Conservation (phyloP, 2,888 invertebrate genomes). For the Aproaerema taeniolella region DNA sequence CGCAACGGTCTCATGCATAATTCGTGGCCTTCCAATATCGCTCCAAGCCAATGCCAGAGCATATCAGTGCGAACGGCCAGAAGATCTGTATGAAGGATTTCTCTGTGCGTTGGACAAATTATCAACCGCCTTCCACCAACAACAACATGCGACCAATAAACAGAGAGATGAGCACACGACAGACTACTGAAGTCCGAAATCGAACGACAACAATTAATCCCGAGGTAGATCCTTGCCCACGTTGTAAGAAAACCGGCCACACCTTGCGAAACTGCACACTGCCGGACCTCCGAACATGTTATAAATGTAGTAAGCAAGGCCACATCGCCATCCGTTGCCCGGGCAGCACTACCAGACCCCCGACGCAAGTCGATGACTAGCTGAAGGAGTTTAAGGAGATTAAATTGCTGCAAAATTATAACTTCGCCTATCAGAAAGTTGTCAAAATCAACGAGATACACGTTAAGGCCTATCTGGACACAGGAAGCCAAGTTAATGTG, state of each 20-base stretch:
- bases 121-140: constrained; percentile 11
- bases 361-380: neutral
- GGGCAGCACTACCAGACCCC: neutral
- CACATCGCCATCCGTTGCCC: constrained; percentile 19
- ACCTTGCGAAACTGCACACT: constrained; percentile 11
- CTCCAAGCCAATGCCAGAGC: constrained; percentile 26
- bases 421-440: constrained; percentile 16
- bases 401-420: constrained; percentile 17
- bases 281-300: constrained; percentile 20
- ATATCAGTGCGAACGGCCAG: constrained; percentile 24
- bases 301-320: constrained; percentile 20
- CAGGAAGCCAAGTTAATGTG: constrained; percentile 3
- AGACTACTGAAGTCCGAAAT: neutral
- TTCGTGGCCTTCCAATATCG: constrained; percentile 21
- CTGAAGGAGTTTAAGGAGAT: neutral
- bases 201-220: constrained; percentile 1
- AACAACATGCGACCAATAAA: constrained; percentile 13
- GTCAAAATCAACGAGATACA: constrained; percentile 13
- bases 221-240: constrained; percentile 15
- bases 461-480: constrained; percentile 10
- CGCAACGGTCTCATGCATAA: constrained; percentile 23
- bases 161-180: neutral
- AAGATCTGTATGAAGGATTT: constrained; percentile 24
- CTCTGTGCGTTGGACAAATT: constrained; percentile 24
- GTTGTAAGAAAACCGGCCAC: constrained; percentile 22